Conservation (phyloP, 2,113 vertebrate genomes). For the Charina bottae region DNA sequence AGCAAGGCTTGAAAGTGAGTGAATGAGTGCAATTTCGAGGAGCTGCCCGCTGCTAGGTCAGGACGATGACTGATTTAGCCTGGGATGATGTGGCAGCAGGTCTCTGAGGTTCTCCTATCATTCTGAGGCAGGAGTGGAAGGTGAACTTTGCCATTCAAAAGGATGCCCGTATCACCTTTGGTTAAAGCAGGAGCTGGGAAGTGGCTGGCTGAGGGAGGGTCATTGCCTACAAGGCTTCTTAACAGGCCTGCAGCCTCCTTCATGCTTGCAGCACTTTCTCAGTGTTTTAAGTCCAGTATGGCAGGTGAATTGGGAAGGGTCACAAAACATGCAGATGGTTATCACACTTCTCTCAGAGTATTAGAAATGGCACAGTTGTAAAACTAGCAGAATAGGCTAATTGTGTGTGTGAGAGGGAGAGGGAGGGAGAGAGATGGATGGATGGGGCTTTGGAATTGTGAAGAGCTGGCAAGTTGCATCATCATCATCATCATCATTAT, state of each 20-base stretch:
- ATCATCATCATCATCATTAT: too few relatives aligned
- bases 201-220: neutral
- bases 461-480: neutral
- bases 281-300: neutral
- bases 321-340: neutral
- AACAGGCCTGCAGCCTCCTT: neutral
- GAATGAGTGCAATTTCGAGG: neutral
- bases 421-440: neutral
- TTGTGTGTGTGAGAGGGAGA: neutral
- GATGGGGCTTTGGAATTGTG: neutral
- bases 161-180: neutral
- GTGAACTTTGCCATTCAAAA: neutral
- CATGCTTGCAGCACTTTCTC: neutral
- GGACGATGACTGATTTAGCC: neutral
- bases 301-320: neutral
- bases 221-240: neutral
- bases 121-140: neutral
- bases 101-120: neutral
- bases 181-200: neutral
- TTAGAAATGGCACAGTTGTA: neutral
- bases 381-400: neutral
- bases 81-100: neutral
- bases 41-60: neutral
- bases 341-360: neutral
- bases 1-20: conserved; percentile 87